These are phyloP conservation scores for Calliopum simillimum DNA, from an alignment of 2,888 invertebrate genomes.

Conservation along the genomic window DNA sequence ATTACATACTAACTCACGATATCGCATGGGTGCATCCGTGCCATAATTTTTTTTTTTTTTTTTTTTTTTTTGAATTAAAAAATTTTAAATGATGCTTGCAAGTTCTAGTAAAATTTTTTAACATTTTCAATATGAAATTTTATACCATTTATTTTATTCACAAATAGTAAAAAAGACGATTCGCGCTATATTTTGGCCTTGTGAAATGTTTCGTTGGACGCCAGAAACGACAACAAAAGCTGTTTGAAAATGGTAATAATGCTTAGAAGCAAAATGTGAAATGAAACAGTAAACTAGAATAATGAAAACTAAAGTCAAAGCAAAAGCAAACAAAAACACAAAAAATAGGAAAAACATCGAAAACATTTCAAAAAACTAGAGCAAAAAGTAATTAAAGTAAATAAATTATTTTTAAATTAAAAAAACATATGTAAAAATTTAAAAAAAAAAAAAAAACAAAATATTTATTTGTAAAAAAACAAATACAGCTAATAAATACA, in stretches of 20 bases:
- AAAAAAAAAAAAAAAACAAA: slow-evolving; percentile 25
- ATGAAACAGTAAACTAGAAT: slow-evolving; percentile 57
- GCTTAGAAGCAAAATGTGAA: slow-evolving; percentile 49
- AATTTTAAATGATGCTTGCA: too few species aligned
- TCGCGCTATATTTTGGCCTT: slow-evolving; percentile 67
- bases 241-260: slow-evolving; percentile 54
- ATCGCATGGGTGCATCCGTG: too few species aligned
- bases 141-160: slow-evolving; percentile 35
- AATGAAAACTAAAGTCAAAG: slow-evolving; percentile 25
- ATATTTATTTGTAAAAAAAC: slow-evolving; percentile 28
- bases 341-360: slow-evolving; percentile 47
- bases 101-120: too few species aligned
- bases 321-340: slow-evolving; percentile 23
- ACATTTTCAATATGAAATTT: too few species aligned
- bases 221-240: slow-evolving; percentile 68
- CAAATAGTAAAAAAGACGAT: slow-evolving; percentile 66
- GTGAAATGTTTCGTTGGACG: slow-evolving; percentile 68
- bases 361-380: slow-evolving; percentile 48
- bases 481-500: slow-evolving; percentile 33
- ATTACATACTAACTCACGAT: too few species aligned
- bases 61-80: too few species aligned
- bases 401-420: slow-evolving; percentile 44
- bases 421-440: slow-evolving; percentile 35
- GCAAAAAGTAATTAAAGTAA: slow-evolving; percentile 36
- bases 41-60: too few species aligned